phyloP scores from a whole-genome alignment of 1,140 invertebrate genomes.

The Pseudomyrmex concolor region DNA sequence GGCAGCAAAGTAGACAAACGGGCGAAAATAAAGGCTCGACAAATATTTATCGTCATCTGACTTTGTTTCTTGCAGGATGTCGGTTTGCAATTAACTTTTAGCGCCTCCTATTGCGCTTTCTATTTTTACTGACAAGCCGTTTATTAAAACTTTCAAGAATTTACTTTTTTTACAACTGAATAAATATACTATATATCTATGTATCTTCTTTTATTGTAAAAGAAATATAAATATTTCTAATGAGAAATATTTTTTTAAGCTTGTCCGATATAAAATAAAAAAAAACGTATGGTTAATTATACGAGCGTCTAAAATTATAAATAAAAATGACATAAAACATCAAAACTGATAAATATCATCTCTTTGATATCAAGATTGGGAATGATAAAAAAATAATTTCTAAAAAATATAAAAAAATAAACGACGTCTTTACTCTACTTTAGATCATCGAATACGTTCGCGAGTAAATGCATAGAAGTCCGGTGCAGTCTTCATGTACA shows the following conservation, averaged over 20 bases:
- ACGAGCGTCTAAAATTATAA: too few species aligned
- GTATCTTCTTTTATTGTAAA: too few species aligned
- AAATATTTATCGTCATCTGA: conserved; percentile 29
- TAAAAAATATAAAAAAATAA: neutral
- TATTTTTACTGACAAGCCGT: neutral
- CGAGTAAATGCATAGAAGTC: conserved; percentile 42
- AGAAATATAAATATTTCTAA: too few species aligned
- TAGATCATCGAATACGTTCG: neutral
- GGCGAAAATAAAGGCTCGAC: neutral
- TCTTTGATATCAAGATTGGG: neutral
- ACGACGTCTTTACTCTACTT: neutral
- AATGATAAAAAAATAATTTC: neutral
- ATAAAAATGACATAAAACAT: too few species aligned
- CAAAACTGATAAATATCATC: too few species aligned
- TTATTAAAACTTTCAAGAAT: conserved; percentile 7
- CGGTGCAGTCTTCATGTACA: conserved; percentile 1
- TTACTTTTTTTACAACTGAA: neutral
- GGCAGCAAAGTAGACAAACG: neutral
- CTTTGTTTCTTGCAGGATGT: neutral
- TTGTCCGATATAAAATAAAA: too few species aligned
- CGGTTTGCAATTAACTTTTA: neutral
- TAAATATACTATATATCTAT: too few species aligned
- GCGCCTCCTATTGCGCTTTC: neutral
- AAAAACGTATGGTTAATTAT: too few species aligned
- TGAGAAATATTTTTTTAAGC: too few species aligned